Percentiles rank a stretch among this genome's conserved stretches.
phyloP scores from a whole-genome alignment of 2,888 invertebrate genomes.

The Standfussiana lucernea region DNA sequence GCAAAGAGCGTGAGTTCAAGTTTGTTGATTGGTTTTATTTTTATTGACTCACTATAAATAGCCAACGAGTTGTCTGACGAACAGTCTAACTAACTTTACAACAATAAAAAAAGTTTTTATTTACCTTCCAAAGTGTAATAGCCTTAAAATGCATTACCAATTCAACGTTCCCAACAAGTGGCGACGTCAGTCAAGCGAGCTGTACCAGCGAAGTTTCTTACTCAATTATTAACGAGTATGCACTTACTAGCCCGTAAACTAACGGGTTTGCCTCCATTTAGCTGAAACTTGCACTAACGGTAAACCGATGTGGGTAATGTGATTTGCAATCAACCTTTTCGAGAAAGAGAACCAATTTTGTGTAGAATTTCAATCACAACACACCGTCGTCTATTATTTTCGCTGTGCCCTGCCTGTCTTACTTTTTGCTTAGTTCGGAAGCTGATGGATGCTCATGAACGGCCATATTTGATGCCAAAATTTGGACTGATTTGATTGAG shows the following conservation, averaged over 20 bases:
- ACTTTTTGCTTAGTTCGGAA: not conserved
- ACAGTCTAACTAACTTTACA: not conserved
- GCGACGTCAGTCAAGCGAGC: constrained; percentile 31
- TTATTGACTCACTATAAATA: not conserved
- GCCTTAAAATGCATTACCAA: constrained; percentile 33
- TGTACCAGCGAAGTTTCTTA: constrained; percentile 34
- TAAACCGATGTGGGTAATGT: constrained; percentile 6
- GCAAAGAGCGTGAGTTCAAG: not conserved
- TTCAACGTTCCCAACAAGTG: constrained; percentile 41
- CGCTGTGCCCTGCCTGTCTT: not conserved
- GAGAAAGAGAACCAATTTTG: not conserved
- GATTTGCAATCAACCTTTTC: constrained; percentile 8
- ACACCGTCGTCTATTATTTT: not conserved
- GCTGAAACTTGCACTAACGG: constrained; percentile 17
- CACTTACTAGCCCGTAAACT: constrained; percentile 29
- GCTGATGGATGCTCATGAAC: not conserved
- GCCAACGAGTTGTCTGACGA: not conserved
- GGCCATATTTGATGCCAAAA: not conserved
- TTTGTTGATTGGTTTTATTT: not conserved
- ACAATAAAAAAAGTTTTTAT: not conserved
- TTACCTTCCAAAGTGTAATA: not conserved
- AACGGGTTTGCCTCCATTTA: constrained; percentile 30
- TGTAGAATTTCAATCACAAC: not conserved
- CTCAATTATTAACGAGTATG: constrained; percentile 56
- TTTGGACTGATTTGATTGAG: not conserved